Conservation (phyloP, 2,888 invertebrate species). For the Pyrocoelia pectoralis region DNA sequence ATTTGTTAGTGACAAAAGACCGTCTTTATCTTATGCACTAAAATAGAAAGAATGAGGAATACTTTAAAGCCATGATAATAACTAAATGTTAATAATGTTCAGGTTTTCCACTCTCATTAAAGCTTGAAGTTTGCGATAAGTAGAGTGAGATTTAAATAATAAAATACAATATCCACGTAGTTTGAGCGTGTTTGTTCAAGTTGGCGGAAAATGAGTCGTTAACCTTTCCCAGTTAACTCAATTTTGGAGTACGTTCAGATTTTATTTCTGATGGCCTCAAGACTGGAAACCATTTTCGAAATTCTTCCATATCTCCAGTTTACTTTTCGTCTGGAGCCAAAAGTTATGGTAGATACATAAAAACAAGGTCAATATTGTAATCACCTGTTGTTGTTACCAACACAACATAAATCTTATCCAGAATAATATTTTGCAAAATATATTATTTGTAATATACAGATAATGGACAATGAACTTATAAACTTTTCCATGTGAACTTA, state of each 20-base stretch:
- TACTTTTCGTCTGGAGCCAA: not conserved
- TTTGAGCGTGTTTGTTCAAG: slow-evolving; percentile 21
- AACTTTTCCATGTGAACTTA: not conserved
- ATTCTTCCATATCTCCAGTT: too few species aligned
- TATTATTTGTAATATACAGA: not conserved
- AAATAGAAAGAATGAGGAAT: slow-evolving; percentile 14
- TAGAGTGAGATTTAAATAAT: slow-evolving; percentile 9
- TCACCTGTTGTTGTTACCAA: slow-evolving; percentile 7
- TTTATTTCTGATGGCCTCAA: not conserved
- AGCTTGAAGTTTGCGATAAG: slow-evolving; percentile 9
- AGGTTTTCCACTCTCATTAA: slow-evolving; percentile 13
- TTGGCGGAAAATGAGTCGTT: slow-evolving; percentile 21
- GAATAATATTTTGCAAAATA: slow-evolving; percentile 7
- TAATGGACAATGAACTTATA: slow-evolving; percentile 9
- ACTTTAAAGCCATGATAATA: slow-evolving; percentile 11
- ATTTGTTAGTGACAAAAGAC: slow-evolving; percentile 19
- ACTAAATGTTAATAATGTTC: slow-evolving; percentile 8
- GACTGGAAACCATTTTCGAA: too few species aligned
- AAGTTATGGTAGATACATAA: not conserved
- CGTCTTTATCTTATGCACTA: slow-evolving; percentile 2
- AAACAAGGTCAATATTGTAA: not conserved
- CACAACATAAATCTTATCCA: not conserved
- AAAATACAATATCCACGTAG: slow-evolving; percentile 14
- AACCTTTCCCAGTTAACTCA: slow-evolving; percentile 12
- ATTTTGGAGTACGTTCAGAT: not conserved